A percentile compares a stretch with the other conserved stretches of the same genome.
Evolutionary conservation across 2,888 invertebrate species (phyloP).

Genomic region (Pyrochroa serraticornis): DNA sequence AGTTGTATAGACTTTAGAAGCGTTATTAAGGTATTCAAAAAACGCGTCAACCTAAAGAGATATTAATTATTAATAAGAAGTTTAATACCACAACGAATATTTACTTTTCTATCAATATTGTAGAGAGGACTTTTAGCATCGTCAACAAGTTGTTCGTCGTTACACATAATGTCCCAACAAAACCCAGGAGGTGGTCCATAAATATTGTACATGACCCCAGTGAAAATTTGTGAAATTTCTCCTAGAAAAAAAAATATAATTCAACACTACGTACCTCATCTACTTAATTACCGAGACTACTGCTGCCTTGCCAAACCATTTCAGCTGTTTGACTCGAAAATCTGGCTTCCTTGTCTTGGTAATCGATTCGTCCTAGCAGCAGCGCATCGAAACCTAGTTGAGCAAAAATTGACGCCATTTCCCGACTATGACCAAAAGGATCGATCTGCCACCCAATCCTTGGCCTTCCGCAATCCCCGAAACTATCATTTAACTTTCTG

Average conservation of each 20-base stretch:
- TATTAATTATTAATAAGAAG: neutral
- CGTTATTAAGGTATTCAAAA: constrained; percentile 61
- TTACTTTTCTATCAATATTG: constrained; percentile 72
- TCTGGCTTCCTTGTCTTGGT: constrained; percentile 76
- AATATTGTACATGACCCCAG: constrained; percentile 78
- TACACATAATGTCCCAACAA: constrained; percentile 89
- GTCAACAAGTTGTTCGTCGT: constrained; percentile 86
- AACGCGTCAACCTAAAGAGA: constrained; percentile 61
- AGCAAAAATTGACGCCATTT: constrained; percentile 81
- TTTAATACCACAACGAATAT: neutral
- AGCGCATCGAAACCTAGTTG: constrained; percentile 90
- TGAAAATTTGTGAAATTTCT: constrained; percentile 62
- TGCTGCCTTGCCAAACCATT: constrained; percentile 82
- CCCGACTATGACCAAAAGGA: constrained; percentile 86
- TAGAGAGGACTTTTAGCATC: constrained; percentile 79
- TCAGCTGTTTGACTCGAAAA: constrained; percentile 71
- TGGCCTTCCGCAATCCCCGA: constrained; percentile 76
- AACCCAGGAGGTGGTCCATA: constrained; percentile 90
- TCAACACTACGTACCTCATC: no score
- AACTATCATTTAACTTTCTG: constrained; percentile 66
- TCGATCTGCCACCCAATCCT: constrained; percentile 84
- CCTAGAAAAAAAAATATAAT: constrained; percentile 57
- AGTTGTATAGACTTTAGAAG: constrained; percentile 59
- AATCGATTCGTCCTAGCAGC: constrained; percentile 86
- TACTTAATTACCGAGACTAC: constrained; percentile 63